Conservation (phyloP, 2,888 invertebrate species). For the Agriotes lineatus region DNA sequence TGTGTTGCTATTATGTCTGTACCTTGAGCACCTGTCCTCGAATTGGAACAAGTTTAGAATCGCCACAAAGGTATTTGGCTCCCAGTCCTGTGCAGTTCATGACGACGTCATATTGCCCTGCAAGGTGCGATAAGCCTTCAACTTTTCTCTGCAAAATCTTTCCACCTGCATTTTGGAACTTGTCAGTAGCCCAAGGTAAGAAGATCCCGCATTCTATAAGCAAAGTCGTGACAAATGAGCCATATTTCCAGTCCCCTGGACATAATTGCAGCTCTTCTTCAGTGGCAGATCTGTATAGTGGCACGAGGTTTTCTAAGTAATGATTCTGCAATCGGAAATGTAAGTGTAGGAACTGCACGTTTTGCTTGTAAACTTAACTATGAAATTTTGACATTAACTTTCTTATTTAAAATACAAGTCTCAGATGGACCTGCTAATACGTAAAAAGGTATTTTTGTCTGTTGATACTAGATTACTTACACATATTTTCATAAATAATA, state of each 20-base stretch:
- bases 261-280: slow-evolving; percentile 81
- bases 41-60: slow-evolving; percentile 81
- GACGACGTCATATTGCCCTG: slow-evolving; percentile 75
- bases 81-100: slow-evolving; percentile 91
- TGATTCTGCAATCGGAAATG: slow-evolving; percentile 71
- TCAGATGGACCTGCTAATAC: too few species aligned
- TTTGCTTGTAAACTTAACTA: too few species aligned
- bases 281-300: slow-evolving; percentile 79
- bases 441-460: too few species aligned
- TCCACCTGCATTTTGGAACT: slow-evolving; percentile 75
- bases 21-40: slow-evolving; percentile 88
- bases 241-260: slow-evolving; percentile 84
- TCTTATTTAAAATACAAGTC: too few species aligned
- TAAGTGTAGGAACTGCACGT: too few species aligned
- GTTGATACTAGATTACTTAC: too few species aligned
- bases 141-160: slow-evolving; percentile 71
- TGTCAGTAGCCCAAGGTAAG: slow-evolving; percentile 82
- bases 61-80: slow-evolving; percentile 82
- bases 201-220: slow-evolving; percentile 80
- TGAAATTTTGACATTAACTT: too few species aligned
- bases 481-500: too few species aligned
- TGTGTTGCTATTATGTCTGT: too few species aligned
- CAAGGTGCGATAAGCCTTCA: slow-evolving; percentile 72
- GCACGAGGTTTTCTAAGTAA: slow-evolving; percentile 81
- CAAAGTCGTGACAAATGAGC: slow-evolving; percentile 84